Base-by-base conservation (phyloP, 1,140 invertebrate species). In the Drosophila repleta region DNA sequence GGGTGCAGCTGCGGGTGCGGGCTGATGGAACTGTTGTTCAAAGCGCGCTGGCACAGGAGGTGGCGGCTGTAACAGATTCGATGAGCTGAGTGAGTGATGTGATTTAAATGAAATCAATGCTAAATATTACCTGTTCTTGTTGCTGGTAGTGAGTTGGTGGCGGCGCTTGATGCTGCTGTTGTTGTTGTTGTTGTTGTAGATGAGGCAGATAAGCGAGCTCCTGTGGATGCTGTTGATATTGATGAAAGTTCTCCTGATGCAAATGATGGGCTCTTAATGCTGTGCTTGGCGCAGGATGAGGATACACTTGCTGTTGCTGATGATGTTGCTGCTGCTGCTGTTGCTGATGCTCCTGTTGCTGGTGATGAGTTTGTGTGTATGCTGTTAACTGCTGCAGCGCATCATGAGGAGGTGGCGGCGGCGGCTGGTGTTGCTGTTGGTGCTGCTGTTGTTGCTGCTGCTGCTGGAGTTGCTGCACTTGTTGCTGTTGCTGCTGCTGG, bases 401-500 rank as follows among this genome's bases (percentile, higher is more conserved):
- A 60, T 88, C 72, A 15, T 70, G 52, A 10, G 37, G 53, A n/a
- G 66, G 41, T n/a, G 58, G 10, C 18, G 72, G 73, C 10, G 53
- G n/a, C 18, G 70, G 75, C 4, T 68, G 71, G 13, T 48, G 39
- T 6, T 63, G 51, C 15, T 73, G 72, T 13, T 71, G 77, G 1
- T 75, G 75, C 7, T 71, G 68, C 10, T 65, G 73, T 0, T 76
- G 61, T 0, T 67, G 73, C 2, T 75, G 72, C 10, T 79, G 81
- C 10, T 65, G 73, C 0, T 76, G 61, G 0, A 69, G 73, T 3
- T 75, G 72, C 10, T 79, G 81, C 4, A 74, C 74, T 3, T 84
- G 76, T 4, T 79, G 81, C 4, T 62, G 72, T 2, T 75, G 72
- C 3, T 88, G 74, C 18, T 79, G 74, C 43, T 90, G 84, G 94